phyloP scores from a whole-genome alignment of 2,113 vertebrate species.

The Bucco capensis region DNA sequence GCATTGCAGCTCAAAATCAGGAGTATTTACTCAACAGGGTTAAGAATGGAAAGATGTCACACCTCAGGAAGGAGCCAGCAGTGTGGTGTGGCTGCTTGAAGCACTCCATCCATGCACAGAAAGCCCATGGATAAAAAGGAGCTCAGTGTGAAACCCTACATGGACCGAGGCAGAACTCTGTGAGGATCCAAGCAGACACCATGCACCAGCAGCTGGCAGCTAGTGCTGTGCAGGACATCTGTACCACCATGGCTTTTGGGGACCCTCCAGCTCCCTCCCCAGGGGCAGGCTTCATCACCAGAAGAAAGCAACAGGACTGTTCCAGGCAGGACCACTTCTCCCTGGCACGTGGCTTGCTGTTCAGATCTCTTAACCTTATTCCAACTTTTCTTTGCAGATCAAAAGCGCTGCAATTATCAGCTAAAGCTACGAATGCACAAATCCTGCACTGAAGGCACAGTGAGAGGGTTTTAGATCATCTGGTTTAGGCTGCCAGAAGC shows the following conservation, averaged over 20 bases:
- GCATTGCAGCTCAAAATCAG: background rate
- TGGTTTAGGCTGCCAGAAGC: background rate
- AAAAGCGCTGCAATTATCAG: background rate
- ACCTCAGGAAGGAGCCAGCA: background rate
- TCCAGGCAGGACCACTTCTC: background rate
- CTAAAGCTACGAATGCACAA: background rate
- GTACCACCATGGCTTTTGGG: background rate
- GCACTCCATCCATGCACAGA: background rate
- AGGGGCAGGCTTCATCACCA: background rate
- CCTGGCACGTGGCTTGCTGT: background rate
- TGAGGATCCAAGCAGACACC: background rate
- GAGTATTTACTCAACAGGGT: background rate
- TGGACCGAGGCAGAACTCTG: background rate
- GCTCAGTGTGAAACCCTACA: background rate
- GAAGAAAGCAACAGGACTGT: background rate
- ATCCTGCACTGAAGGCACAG: background rate
- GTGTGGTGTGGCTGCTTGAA: background rate
- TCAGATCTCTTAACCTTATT: background rate
- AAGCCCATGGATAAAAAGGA: background rate
- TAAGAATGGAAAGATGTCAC: background rate
- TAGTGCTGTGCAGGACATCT: fast-evolving
- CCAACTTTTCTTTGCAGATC: background rate
- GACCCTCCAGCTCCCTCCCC: background rate
- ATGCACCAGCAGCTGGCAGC: fast-evolving
- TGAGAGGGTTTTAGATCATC: background rate